These are phyloP conservation scores for Apoda limacodes DNA, from an alignment of 2,888 invertebrate species.

Conservation along the genomic window DNA sequence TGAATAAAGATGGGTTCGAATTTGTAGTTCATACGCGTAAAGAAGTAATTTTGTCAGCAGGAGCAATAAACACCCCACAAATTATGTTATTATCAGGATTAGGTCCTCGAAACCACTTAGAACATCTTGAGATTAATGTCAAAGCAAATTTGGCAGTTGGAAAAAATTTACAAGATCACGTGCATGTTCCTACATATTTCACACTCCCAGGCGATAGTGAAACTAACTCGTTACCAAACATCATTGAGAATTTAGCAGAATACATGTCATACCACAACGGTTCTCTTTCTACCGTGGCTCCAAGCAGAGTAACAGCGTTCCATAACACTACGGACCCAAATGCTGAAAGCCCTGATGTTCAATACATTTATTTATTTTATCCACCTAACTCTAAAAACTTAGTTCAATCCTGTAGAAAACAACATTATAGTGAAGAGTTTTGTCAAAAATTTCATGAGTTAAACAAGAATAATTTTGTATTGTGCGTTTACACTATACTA, in stretches of 20 bases:
- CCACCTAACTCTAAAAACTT: constrained; percentile 31
- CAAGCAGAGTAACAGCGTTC: constrained; percentile 39
- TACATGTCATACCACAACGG: constrained; percentile 64
- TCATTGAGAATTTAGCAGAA: constrained; percentile 36
- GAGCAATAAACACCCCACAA: constrained; percentile 20
- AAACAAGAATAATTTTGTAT: constrained; percentile 31
- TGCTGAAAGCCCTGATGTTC: constrained; percentile 35
- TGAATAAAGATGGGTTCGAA: constrained; percentile 28
- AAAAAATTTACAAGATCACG: constrained; percentile 23
- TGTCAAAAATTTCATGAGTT: constrained; percentile 27
- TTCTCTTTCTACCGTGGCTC: constrained; percentile 45
- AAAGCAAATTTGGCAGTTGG: constrained; percentile 24
- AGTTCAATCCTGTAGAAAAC: constrained; percentile 30
- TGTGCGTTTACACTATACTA: constrained; percentile 68
- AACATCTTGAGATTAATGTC: constrained; percentile 17
- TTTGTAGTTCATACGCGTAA: constrained; percentile 43
- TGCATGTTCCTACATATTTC: constrained; percentile 32
- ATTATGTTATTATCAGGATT: constrained; percentile 22
- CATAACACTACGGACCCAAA: constrained; percentile 35
- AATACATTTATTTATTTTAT: constrained; percentile 35
- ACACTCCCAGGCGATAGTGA: constrained; percentile 30
- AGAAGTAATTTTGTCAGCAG: constrained; percentile 56
- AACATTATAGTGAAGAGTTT: constrained; percentile 31
- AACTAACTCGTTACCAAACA: constrained; percentile 26
- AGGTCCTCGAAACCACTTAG: constrained; percentile 19